A percentile compares a stretch with the other conserved stretches of the same genome.
These are phyloP conservation scores for Empidonax alnorum DNA, from an alignment of 2,113 vertebrate species.

Conservation along the genomic window DNA sequence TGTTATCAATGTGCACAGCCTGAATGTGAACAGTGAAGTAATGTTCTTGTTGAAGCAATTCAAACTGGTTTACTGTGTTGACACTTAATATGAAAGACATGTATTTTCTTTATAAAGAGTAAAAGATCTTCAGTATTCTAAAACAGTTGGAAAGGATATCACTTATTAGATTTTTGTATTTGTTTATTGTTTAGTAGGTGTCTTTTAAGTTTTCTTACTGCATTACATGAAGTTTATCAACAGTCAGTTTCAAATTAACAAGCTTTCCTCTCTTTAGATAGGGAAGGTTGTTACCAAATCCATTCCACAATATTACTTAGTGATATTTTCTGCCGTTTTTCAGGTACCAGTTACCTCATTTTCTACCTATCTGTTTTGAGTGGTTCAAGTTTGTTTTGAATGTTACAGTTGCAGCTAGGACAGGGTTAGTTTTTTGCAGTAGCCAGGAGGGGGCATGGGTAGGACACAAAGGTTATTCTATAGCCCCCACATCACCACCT, in stretches of 20 bases:
- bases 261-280: neutral
- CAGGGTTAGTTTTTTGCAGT: neutral
- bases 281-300: neutral
- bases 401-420: neutral
- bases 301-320: neutral
- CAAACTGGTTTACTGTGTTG: neutral
- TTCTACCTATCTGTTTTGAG: neutral
- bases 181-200: accelerated
- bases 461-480: too few species aligned
- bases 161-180: neutral
- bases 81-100: neutral
- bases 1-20: neutral
- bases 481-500: neutral
- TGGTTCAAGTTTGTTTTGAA: too few species aligned
- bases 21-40: neutral
- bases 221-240: neutral
- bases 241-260: neutral
- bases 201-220: neutral
- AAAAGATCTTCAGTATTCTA: neutral
- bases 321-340: neutral
- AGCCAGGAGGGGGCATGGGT: accelerated
- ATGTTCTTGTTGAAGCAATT: neutral
- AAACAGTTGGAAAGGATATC: neutral
- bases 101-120: neutral
- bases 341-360: neutral